A percentile compares a stretch with the other conserved stretches of the same genome.
Conservation (phyloP, 2,113 vertebrate genomes). For the Rhinolophus sinicus region DNA sequence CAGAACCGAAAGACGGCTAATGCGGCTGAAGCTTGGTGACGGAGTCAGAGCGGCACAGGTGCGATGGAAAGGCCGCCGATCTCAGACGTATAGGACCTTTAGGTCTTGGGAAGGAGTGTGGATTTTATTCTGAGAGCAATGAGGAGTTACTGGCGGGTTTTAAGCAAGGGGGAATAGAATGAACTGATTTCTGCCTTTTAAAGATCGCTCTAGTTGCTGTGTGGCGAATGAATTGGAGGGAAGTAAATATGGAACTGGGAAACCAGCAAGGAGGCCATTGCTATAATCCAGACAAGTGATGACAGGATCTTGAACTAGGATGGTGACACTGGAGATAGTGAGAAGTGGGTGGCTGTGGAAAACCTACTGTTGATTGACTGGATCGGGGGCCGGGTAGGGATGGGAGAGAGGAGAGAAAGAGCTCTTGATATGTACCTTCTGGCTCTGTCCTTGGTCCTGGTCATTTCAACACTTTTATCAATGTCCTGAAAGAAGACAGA, state of each 20-base stretch:
- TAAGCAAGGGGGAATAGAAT: neutral
- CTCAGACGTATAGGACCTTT: neutral
- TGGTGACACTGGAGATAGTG: neutral
- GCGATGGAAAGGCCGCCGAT: neutral
- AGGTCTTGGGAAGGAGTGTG: neutral
- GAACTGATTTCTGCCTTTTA: neutral
- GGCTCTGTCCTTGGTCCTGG: slow-evolving; percentile 39
- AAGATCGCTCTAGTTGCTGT: neutral
- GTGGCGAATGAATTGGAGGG: neutral
- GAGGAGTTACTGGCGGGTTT: neutral
- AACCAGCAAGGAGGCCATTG: neutral
- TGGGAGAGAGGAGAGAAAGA: neutral
- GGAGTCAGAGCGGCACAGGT: neutral
- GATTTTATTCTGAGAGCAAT: neutral
- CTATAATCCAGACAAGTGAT: neutral
- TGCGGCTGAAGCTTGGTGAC: neutral
- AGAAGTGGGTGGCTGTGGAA: neutral
- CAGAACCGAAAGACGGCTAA: neutral
- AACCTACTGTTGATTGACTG: neutral
- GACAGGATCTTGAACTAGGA: no score
- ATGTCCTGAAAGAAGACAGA: neutral
- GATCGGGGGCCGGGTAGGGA: no score
- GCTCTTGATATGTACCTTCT: neutral
- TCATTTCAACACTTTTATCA: neutral
- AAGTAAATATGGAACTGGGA: neutral